Percentiles rank a stretch among this genome's conserved stretches.
These are phyloP conservation scores for Puffinus mauretanicus DNA, from an alignment of 2,113 vertebrate genomes.

Conservation along the genomic window DNA sequence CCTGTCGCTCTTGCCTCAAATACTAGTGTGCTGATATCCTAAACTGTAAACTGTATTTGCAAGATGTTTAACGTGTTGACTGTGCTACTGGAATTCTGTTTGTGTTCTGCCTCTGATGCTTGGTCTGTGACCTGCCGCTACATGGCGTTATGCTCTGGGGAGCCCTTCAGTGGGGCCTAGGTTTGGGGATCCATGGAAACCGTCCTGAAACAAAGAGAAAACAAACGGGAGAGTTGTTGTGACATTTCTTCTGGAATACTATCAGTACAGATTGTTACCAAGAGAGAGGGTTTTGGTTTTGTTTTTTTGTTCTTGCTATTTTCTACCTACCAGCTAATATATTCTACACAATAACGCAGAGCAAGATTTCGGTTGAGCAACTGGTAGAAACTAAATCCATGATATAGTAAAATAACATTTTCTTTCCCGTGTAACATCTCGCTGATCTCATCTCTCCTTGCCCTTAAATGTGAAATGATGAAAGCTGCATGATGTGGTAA, in stretches of 20 bases:
- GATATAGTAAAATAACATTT: not conserved
- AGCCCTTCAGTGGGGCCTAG: constrained; percentile 37
- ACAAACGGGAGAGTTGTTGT: constrained; percentile 36
- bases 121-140: constrained; percentile 29
- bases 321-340: not conserved
- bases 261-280: constrained; percentile 3
- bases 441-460: constrained; percentile 17
- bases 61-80: not conserved
- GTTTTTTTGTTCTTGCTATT: not conserved
- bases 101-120: not conserved
- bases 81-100: not conserved
- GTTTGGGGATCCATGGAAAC: constrained; percentile 63
- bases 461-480: constrained; percentile 18
- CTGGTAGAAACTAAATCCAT: not conserved
- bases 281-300: not conserved
- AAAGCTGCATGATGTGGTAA: constrained; percentile 34
- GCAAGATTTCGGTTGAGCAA: not conserved
- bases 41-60: not conserved
- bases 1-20: not conserved
- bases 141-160: not conserved
- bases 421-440: not conserved
- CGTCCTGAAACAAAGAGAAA: constrained; percentile 60
- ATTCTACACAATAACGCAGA: not conserved
- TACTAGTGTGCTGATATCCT: not conserved
- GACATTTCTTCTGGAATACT: constrained; percentile 46